A percentile compares a stretch with the other conserved stretches of the same genome.
Evolutionary conservation across 2,797 vertebrate species (phyloP).

Genomic region (Etheostoma perlongum): DNA sequence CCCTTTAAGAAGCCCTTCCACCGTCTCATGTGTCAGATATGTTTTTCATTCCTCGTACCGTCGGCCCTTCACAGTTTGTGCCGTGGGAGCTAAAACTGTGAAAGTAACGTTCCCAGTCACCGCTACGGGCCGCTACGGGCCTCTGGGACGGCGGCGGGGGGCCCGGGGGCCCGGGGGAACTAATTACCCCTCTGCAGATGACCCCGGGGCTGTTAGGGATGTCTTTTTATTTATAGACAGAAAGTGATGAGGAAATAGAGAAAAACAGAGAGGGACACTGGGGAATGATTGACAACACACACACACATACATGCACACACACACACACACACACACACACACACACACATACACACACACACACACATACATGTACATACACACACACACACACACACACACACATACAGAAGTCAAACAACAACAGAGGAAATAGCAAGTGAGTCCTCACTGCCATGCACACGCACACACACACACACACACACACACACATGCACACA

Average conservation of each 20-base stretch:
- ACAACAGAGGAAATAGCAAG: constrained; percentile 12
- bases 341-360: not conserved
- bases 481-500: no score
- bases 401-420: not conserved
- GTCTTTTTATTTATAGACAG: constrained; percentile 63
- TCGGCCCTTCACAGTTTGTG: not conserved
- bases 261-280: constrained; percentile 26
- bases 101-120: constrained; percentile 8
- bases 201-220: constrained; percentile 33
- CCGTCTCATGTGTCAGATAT: no score
- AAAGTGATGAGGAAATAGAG: not conserved
- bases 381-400: not conserved
- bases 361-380: not conserved
- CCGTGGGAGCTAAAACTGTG: not conserved
- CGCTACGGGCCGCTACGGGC: not conserved
- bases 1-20: no score
- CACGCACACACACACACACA: no score
- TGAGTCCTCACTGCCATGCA: no score
- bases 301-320: not conserved
- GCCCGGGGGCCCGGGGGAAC: constrained; percentile 28
- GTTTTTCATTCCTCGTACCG: no score
- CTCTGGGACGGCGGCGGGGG: constrained; percentile 27
- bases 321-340: not conserved
- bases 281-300: constrained; percentile 36
- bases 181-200: constrained; percentile 39